Percentiles rank a stretch among this genome's conserved stretches.
phyloP scores from a whole-genome alignment of 2,888 invertebrate species.

The Coecobrya sp. region DNA sequence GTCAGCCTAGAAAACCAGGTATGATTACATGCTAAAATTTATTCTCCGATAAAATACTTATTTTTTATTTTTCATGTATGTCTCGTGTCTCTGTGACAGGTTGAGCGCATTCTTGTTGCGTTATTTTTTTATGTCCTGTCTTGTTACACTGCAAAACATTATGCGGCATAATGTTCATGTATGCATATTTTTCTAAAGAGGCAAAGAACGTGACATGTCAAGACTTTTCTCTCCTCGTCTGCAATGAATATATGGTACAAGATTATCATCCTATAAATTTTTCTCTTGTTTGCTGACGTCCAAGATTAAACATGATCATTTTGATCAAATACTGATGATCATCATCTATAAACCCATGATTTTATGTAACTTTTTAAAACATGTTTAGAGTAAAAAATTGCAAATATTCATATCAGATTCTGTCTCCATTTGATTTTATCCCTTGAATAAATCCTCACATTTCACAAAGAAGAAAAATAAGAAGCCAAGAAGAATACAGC shows the following conservation, averaged over 20 bases:
- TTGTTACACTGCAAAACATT: slow-evolving; percentile 46
- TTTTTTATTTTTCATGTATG: slow-evolving; percentile 29
- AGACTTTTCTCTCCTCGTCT: slow-evolving; percentile 39
- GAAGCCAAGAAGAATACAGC: slow-evolving; percentile 6
- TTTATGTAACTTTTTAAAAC: slow-evolving; percentile 42
- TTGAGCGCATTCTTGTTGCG: slow-evolving; percentile 56
- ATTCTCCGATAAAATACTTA: slow-evolving; percentile 37
- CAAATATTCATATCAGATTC: slow-evolving; percentile 31
- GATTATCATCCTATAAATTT: slow-evolving; percentile 55
- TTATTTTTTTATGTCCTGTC: slow-evolving; percentile 46
- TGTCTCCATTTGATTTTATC: slow-evolving; percentile 54
- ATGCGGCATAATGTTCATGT: background rate
- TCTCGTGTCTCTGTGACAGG: slow-evolving; percentile 65
- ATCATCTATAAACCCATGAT: background rate
- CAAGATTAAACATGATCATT: slow-evolving; percentile 44
- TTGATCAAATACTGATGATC: slow-evolving; percentile 8
- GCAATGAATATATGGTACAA: slow-evolving; percentile 1
- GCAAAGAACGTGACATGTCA: slow-evolving; percentile 55
- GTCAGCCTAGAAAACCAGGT: slow-evolving; percentile 40
- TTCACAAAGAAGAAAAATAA: background rate
- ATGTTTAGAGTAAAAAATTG: slow-evolving; percentile 42
- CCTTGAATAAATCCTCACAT: slow-evolving; percentile 2
- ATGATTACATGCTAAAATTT: slow-evolving; percentile 53
- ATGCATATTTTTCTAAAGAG: background rate
- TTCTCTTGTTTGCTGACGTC: slow-evolving; percentile 17